These are phyloP conservation scores for Atopsyche davidsoni DNA, from an alignment of 1,140 invertebrate species.

Conservation along the genomic window DNA sequence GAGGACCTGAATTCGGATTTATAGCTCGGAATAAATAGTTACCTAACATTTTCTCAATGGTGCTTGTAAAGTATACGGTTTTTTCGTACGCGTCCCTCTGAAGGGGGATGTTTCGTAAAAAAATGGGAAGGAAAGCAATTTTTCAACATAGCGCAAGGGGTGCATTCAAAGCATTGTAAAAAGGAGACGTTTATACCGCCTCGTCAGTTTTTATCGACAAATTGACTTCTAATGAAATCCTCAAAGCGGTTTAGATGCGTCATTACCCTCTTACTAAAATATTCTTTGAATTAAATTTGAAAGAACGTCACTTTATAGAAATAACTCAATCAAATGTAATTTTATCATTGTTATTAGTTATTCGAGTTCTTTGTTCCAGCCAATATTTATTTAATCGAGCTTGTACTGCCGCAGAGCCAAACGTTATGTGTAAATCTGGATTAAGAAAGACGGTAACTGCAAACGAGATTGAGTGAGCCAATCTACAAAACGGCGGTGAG, in stretches of 20 bases:
- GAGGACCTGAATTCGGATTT: slow-evolving; percentile 30
- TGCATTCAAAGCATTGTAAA: slow-evolving; percentile 5
- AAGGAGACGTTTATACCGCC: slow-evolving; percentile 5
- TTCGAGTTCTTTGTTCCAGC: not conserved
- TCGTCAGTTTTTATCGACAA: slow-evolving; percentile 7
- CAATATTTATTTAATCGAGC: not conserved
- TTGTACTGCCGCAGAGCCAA: not conserved
- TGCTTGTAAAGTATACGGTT: slow-evolving; percentile 27
- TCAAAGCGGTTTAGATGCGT: not conserved
- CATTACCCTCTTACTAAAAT: slow-evolving; percentile 4
- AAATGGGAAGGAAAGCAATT: slow-evolving; percentile 18
- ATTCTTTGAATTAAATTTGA: slow-evolving; percentile 3
- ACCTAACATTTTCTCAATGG: slow-evolving; percentile 30
- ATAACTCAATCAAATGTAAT: too few species aligned
- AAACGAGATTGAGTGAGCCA: slow-evolving; percentile 24
- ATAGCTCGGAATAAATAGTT: slow-evolving; percentile 30
- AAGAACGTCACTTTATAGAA: not conserved
- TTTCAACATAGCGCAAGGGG: slow-evolving; percentile 21
- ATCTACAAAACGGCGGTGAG: slow-evolving; percentile 23
- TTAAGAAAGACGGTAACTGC: not conserved
- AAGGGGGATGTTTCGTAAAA: slow-evolving; percentile 2
- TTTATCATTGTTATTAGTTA: not conserved
- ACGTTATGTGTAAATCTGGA: too few species aligned
- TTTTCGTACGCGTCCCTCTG: slow-evolving; percentile 10
- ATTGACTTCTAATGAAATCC: slow-evolving; percentile 13